phyloP scores from a whole-genome alignment of 2,113 vertebrate species.

The Odontesthes bonariensis region DNA sequence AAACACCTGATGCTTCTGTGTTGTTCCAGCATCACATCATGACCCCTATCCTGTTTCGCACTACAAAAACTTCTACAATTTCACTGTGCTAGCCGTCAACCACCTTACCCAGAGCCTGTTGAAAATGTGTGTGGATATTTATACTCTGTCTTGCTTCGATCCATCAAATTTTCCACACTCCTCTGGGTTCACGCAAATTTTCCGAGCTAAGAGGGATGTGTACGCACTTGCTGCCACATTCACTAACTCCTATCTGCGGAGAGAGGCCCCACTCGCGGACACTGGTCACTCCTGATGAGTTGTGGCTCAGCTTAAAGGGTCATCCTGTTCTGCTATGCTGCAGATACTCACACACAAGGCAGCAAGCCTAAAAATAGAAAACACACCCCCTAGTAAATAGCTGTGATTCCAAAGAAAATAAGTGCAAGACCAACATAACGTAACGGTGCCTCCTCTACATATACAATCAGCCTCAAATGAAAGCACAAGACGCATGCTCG shows the following conservation, averaged over 20 bases:
- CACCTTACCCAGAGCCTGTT: slow-evolving; percentile 13
- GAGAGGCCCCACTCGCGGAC: slow-evolving; percentile 28
- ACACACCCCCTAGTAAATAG: slow-evolving; percentile 60
- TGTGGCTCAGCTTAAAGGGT: slow-evolving; percentile 33
- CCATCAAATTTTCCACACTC: slow-evolving; percentile 41
- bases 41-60: slow-evolving; percentile 11
- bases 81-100: not conserved
- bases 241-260: slow-evolving; percentile 40
- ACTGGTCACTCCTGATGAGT: slow-evolving; percentile 26
- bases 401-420: slow-evolving; percentile 41
- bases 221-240: slow-evolving; percentile 61
- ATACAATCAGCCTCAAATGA: slow-evolving; percentile 9
- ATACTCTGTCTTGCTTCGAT: slow-evolving; percentile 10
- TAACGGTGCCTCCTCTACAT: slow-evolving; percentile 40
- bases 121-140: slow-evolving; percentile 17
- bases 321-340: slow-evolving; percentile 4
- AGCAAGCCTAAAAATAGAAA: slow-evolving; percentile 25
- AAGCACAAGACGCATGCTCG: slow-evolving; percentile 24
- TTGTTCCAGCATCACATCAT: slow-evolving; percentile 32
- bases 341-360: slow-evolving; percentile 22
- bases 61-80: slow-evolving; percentile 20
- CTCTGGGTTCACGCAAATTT: slow-evolving; percentile 57
- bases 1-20: slow-evolving; percentile 65
- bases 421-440: slow-evolving; percentile 54
- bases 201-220: slow-evolving; percentile 30